Evolutionary conservation across 2,888 invertebrate species (phyloP), one percentile per base, ranked within the genome.

Genomic region (Strigamia crassipes): DNA sequence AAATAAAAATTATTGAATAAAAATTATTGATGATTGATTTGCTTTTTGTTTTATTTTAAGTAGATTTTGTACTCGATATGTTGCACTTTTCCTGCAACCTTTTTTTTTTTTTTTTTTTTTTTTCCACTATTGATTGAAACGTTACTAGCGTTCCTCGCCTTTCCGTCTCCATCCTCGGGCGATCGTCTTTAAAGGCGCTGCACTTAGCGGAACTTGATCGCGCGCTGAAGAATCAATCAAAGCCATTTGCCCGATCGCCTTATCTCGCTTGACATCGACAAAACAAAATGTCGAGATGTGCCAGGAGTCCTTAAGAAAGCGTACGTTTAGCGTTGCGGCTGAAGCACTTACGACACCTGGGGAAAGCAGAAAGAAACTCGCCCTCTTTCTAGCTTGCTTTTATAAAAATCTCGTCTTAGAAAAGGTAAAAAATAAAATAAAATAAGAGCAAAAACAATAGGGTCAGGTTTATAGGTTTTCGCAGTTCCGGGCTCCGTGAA

Each of bases 31-130:
- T 51, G 3, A 6, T 34, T 34, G 4, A 6, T 34, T 34, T 34
- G 4, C 4, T 34, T 34, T 34, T 34, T 6, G 34, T n/a, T 51
- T 51, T 51, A n/a, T 51, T 51, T 51, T 10, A n/a, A n/a, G 51
- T 51, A n/a, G 10, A 51, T 51, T 51, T 51, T 13, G 15, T 51
- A 51, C 51, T 51, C 10, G 15, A 51, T 51, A 9, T 3, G 15
- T 51, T 51, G 34, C 51, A 51, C 51, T 51, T 51, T 51, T 51
- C 51, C 10, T 51, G 34, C 34, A 34, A 34, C 51, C 51, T n/a
- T n/a, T 51, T n/a, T 51, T 51, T 51, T 51, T n/a, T 51, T n/a
- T 51, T 51, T 51, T 51, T n/a, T n/a, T n/a, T n/a, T n/a, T n/a
- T n/a, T n/a, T n/a, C 5, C 51, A n/a, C 13, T 51, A 51, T 51